These are phyloP conservation scores for Stichopus horrens DNA, from an alignment of 53 echinoderm and acorn worm species.

Conservation along the genomic window DNA sequence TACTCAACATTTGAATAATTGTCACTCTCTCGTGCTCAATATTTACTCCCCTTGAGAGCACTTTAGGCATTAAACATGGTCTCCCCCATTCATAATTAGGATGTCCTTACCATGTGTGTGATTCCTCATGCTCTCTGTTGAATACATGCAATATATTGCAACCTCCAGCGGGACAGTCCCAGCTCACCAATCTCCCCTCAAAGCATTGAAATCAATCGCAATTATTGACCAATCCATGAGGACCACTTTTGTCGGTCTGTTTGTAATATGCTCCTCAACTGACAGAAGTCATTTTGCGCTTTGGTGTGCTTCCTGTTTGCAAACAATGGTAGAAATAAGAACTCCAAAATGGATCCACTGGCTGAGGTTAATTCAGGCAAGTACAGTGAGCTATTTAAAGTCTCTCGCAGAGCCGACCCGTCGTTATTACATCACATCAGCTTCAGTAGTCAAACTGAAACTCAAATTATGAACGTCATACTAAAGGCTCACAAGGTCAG, in stretches of 20 bases:
- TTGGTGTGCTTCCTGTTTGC: background rate
- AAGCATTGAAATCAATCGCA: background rate
- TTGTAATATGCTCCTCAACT: background rate
- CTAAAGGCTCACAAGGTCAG: background rate
- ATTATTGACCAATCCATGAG: background rate
- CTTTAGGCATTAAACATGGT: no score
- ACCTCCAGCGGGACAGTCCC: background rate
- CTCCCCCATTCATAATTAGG: no score
- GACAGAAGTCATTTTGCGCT: constrained; percentile 12
- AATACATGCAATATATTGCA: background rate
- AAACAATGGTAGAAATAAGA: background rate
- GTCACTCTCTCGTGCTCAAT: no score
- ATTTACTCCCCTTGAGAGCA: no score
- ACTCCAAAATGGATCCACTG: background rate
- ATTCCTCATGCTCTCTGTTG: background rate
- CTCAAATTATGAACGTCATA: background rate
- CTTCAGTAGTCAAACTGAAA: background rate
- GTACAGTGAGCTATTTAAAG: background rate
- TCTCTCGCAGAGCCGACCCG: background rate
- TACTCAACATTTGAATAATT: no score
- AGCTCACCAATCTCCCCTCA: background rate
- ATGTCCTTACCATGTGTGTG: no score
- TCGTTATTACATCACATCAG: background rate
- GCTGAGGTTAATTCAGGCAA: background rate
- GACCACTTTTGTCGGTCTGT: background rate